phyloP scores from a whole-genome alignment of 2,113 vertebrate species.

The Rhinoptilus africanus region DNA sequence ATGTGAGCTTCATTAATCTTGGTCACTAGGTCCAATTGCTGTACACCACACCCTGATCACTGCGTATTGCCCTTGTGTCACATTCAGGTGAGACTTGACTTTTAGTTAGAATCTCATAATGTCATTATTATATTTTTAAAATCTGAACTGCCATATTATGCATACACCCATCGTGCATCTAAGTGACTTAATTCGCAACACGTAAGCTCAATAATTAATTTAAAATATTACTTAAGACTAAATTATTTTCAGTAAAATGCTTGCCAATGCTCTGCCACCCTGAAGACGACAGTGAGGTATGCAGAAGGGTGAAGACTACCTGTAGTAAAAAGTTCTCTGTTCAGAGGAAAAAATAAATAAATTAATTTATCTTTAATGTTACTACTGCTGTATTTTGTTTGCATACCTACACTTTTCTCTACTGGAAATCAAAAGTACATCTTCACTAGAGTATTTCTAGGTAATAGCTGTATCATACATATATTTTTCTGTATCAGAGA shows the following conservation, averaged over 20 bases:
- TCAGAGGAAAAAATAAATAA: neutral
- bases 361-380: neutral
- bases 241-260: neutral
- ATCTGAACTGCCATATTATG: neutral
- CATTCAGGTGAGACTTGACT: conserved; percentile 70
- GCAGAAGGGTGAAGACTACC: neutral
- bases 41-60: conserved; percentile 78
- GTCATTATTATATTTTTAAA: neutral
- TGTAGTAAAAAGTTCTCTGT: neutral
- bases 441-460: conserved; percentile 59
- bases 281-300: neutral
- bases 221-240: neutral
- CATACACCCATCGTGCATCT: neutral
- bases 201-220: neutral
- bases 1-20: conserved; percentile 97
- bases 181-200: neutral
- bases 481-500: conserved; percentile 70
- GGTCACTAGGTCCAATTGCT: conserved; percentile 84
- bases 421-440: conserved; percentile 29
- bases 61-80: conserved; percentile 76
- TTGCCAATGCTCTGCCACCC: neutral
- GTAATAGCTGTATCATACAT: conserved; percentile 64
- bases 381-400: conserved; percentile 37
- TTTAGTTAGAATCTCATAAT: neutral
- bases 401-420: conserved; percentile 14